A percentile compares a stretch with the other conserved stretches of the same genome.
These are phyloP conservation scores for Lasioglossum oenotherae DNA, from an alignment of 2,888 invertebrate genomes.

Conservation along the genomic window DNA sequence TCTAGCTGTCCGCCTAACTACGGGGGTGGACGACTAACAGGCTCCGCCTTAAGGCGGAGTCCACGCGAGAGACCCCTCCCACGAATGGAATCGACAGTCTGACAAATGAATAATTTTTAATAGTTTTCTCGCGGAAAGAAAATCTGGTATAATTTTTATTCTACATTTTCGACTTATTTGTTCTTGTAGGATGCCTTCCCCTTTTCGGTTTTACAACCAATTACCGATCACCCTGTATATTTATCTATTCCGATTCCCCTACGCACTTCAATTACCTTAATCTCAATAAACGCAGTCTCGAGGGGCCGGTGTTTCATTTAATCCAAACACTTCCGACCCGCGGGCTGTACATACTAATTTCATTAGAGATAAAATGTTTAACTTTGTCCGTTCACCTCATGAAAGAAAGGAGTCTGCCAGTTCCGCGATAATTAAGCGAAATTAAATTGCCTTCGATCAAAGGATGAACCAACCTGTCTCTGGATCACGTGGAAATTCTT, in stretches of 20 bases:
- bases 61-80: too few relatives aligned
- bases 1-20: too few relatives aligned
- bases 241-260: background rate
- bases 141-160: background rate
- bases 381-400: background rate
- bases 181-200: background rate
- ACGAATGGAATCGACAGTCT: too few relatives aligned
- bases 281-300: conserved; percentile 25
- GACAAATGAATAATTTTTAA: too few relatives aligned
- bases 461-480: background rate
- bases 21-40: too few relatives aligned
- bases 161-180: background rate
- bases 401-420: background rate
- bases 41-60: too few relatives aligned
- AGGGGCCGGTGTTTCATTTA: conserved; percentile 19
- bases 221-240: background rate
- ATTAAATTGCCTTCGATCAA: conserved; percentile 28
- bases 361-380: conserved; percentile 24
- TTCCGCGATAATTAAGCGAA: conserved; percentile 11
- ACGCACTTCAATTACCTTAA: conserved; percentile 26
- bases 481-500: background rate
- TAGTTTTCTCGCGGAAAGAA: too few relatives aligned
- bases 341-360: conserved; percentile 23
- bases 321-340: background rate
- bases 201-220: background rate